Evolutionary conservation across 2,888 invertebrate genomes (phyloP), one percentile per base, ranked within the genome.

Genomic region (Ichneumon xanthorius): DNA sequence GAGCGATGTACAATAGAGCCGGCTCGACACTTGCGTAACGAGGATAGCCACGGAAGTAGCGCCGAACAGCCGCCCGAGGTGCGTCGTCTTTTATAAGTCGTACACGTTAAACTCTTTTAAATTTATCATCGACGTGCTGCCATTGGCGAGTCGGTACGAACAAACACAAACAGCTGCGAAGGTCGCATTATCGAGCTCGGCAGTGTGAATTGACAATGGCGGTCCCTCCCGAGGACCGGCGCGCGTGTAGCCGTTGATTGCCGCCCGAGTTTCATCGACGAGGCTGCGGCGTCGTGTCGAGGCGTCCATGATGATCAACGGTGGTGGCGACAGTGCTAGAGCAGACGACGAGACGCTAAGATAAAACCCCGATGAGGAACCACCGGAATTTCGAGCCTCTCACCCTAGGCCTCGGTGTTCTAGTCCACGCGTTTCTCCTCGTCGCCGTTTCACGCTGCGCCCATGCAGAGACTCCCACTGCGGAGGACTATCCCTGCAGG

Each of bases 401-500:
- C 55, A 48, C 58, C 48, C 22, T 33, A 48, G 55, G 67, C 80
- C 76, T 79, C 63, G 76, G 76, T 61, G 81, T 48, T n/a, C 3
- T 63, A 9, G 48, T 70, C 72, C 61, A 73, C 14, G 70, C 63
- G 67, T 58, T 84, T 78, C n/a, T 84, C 53, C 58, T 82, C 55
- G 48, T 79, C 67, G 75, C 61, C n/a, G 40, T 80, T 61, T 72
- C 58, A 79, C 84, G 82, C 71, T 81, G 79, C 40, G 61, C 79
- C 82, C 63, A 71, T 58, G 84, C 78, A 50, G 53, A 79, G 19
- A 70, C 76, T 33, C 72, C 80, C 70, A 58, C 75, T n/a, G 61
- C 75, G 76, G 87, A 84, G 48, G 82, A 87, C 76, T 78, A 80
- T 50, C 87, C 80, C 33, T 85, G 86, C 63, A 63, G 45, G 72